Percentiles rank a stretch among this genome's conserved stretches.
These are phyloP conservation scores for Theocolax elegans DNA, from an alignment of 1,140 invertebrate species.

Conservation along the genomic window DNA sequence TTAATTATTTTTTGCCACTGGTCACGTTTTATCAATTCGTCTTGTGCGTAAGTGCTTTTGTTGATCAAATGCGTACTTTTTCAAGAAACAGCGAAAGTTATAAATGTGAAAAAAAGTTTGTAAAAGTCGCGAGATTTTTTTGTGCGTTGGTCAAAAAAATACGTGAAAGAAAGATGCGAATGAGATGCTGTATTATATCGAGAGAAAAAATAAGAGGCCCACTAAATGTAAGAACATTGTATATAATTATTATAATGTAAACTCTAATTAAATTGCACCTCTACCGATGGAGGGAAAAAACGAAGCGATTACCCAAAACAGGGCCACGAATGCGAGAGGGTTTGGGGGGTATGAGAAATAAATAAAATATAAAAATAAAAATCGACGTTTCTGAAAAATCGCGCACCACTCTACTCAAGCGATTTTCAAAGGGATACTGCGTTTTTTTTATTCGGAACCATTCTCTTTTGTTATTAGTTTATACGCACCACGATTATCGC, in stretches of 20 bases:
- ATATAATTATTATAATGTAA: constrained; percentile 62
- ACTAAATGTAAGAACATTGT: constrained; percentile 61
- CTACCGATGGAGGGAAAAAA: constrained; percentile 37
- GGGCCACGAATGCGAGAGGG: constrained; percentile 15
- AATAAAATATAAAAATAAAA: constrained; percentile 36
- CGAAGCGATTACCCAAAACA: constrained; percentile 33
- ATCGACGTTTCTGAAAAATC: constrained; percentile 37
- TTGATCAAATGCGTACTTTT: constrained; percentile 33
- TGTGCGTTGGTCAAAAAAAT: constrained; percentile 24
- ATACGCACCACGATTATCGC: constrained; percentile 61
- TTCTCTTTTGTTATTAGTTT: constrained; percentile 62
- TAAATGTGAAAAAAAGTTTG: constrained; percentile 28
- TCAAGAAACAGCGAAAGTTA: constrained; percentile 38
- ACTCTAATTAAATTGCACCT: constrained; percentile 51
- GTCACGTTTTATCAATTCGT: constrained; percentile 4
- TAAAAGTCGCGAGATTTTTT: constrained; percentile 27
- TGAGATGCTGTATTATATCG: constrained; percentile 56
- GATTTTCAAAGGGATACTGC: constrained; percentile 40
- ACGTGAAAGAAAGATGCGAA: constrained; percentile 34
- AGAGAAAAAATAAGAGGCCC: constrained; percentile 50
- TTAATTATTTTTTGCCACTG: constrained; percentile 17
- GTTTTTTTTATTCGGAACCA: constrained; percentile 52
- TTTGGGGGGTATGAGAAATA: constrained; percentile 27
- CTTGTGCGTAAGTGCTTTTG: constrained; percentile 2
- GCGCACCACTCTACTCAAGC: constrained; percentile 36